Evolutionary conservation across 1,140 invertebrate species (phyloP), one percentile per base, ranked within the genome.

Genomic region (Ceratina calcarata): DNA sequence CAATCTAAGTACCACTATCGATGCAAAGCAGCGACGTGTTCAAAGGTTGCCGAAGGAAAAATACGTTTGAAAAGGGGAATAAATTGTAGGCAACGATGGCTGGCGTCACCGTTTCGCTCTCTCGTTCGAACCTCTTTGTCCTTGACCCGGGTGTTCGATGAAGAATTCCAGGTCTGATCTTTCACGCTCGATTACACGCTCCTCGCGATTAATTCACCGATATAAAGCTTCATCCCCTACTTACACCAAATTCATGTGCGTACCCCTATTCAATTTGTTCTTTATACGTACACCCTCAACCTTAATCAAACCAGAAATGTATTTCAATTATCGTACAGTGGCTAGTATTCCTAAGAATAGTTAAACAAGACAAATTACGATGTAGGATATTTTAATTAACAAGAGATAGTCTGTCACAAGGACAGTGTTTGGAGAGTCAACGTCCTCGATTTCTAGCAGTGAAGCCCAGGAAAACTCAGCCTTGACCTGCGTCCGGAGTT

Each of bases 111-210:
- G 18, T 16, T 66, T 66, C 4, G 1, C 65, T 53, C 49, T 15
- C 18, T 77, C 58, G 18, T 24, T 45, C 37, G 37, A 45, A 45
- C 37, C 37, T 45, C 37, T 45, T 45, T 71, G 76, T 13, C 76
- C 76, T 78, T 78, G 68, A 78, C 76, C 60, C 32, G 32, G 6
- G n/a, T 22, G 0, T 37, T 32, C 49, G 49, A 6, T 16, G 16
- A 55, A 69, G 16, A 69, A 69, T 69, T 55, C 24, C 67, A 22
- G 8, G 16, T 45, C 16, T 53, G 8, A n/a, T 20, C 16, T n/a
- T 12, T 55, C 3, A 45, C 49, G 49, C 22, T 55, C 49, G 24
- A 69, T 27, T 15, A 24, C 12, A 27, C 8, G 13, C 27, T 18
- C 0, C 22, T 12, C 3, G 4, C 49, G 67, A 69, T 53, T 69